These are phyloP conservation scores for Micropterix aruncella DNA, from an alignment of 2,888 invertebrate genomes.

Conservation along the genomic window DNA sequence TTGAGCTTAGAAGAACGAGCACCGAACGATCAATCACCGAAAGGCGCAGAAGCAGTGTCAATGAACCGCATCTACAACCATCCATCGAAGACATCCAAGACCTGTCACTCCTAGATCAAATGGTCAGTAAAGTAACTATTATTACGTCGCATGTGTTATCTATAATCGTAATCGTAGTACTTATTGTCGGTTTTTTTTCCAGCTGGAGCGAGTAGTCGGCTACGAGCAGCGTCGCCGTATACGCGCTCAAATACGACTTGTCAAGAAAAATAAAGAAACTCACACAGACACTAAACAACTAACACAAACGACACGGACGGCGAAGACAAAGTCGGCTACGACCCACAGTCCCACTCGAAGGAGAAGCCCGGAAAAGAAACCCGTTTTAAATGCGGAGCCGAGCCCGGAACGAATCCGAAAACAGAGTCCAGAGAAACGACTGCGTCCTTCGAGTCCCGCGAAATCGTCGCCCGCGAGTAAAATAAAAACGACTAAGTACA, in stretches of 20 bases:
- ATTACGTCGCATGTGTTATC: constrained; percentile 11
- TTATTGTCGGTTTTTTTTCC: constrained; percentile 17
- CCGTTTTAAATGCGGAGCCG: constrained; percentile 14
- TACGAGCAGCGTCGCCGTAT: constrained; percentile 68
- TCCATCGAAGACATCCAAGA: constrained; percentile 63
- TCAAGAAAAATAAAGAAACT: constrained; percentile 44
- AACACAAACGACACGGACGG: neutral
- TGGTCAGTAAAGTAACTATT: constrained; percentile 36
- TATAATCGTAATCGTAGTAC: constrained; percentile 13
- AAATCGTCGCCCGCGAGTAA: constrained; percentile 19
- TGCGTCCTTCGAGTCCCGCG: constrained; percentile 24
- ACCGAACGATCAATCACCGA: constrained; percentile 34
- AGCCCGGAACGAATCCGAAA: constrained; percentile 20
- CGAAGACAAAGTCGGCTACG: neutral
- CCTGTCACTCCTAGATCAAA: constrained; percentile 51
- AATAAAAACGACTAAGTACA: constrained; percentile 28
- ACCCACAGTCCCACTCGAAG: constrained; percentile 2
- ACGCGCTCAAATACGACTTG: constrained; percentile 59
- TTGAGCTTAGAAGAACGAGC: constrained; percentile 46
- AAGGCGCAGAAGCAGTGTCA: constrained; percentile 29
- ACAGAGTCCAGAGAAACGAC: constrained; percentile 28
- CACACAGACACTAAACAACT: constrained; percentile 13
- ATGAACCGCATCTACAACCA: constrained; percentile 31
- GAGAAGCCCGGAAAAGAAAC: constrained; percentile 5
- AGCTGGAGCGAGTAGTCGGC: constrained; percentile 61